phyloP scores from a whole-genome alignment of 2,888 invertebrate genomes.

The Schizaphis graminum region DNA sequence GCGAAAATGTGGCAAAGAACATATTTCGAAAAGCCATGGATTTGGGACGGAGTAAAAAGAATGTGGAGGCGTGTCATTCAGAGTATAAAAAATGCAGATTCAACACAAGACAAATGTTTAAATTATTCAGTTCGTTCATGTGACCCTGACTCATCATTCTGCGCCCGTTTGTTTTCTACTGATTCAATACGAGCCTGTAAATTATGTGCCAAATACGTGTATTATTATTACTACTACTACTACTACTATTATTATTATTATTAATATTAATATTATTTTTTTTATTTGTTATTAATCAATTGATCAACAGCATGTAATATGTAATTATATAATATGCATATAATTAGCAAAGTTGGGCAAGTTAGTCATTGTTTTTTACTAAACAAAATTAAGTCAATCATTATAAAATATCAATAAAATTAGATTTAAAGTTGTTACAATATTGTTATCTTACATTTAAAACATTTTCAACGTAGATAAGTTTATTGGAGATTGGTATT shows the following conservation, averaged over 20 bases:
- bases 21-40: conserved; percentile 61
- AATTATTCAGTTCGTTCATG: conserved; percentile 55
- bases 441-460: neutral
- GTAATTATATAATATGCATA: neutral
- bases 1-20: conserved; percentile 52
- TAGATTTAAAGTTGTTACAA: neutral
- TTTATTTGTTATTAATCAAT: neutral
- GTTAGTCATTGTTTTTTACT: neutral
- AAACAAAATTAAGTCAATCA: neutral
- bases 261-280: neutral
- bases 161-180: neutral
- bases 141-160: neutral
- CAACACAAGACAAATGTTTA: conserved; percentile 59
- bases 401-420: neutral
- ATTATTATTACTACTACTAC: neutral
- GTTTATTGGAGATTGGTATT: neutral
- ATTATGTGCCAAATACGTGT: conserved; percentile 57
- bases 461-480: neutral
- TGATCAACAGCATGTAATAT: neutral
- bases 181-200: conserved; percentile 14
- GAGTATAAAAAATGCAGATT: conserved; percentile 64
- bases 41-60: conserved; percentile 49
- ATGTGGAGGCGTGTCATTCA: conserved; percentile 41
- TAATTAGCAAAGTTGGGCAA: neutral
- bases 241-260: conserved; percentile 2